Conservation (phyloP, 1,140 invertebrate genomes). For the Leptestheria dahalacensis region DNA sequence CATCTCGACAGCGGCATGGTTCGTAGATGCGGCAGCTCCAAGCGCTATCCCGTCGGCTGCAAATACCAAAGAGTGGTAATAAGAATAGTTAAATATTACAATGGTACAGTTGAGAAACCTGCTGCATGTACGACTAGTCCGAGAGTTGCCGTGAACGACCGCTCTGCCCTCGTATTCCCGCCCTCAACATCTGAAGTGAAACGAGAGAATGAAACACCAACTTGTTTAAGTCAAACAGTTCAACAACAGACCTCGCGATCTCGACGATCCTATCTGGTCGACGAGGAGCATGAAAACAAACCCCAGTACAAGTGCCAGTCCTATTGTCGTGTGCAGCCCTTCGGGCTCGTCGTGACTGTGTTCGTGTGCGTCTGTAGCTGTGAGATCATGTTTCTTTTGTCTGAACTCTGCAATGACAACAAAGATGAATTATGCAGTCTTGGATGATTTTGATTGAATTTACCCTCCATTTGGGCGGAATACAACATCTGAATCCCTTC, state of each 20-base stretch:
- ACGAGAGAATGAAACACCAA: too few relatives aligned
- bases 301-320: conserved; percentile 58
- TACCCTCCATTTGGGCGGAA: conserved; percentile 22
- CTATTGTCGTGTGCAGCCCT: conserved; percentile 46
- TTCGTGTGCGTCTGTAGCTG: conserved; percentile 10
- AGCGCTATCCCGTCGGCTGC: conserved; percentile 89
- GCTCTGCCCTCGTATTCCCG: conserved; percentile 44
- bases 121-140: conserved; percentile 95
- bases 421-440: background rate
- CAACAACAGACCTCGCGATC: conserved; percentile 21
- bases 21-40: conserved; percentile 87
- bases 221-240: too few relatives aligned
- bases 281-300: conserved; percentile 97
- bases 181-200: conserved; percentile 37
- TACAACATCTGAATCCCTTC: conserved; percentile 84
- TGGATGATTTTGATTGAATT: background rate
- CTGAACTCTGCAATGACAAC: conserved; percentile 3
- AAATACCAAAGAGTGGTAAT: conserved; percentile 17
- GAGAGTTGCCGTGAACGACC: conserved; percentile 77
- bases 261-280: conserved; percentile 50
- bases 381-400: conserved; percentile 5
- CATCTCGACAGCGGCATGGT: conserved; percentile 87
- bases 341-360: conserved; percentile 13
- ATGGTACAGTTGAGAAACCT: conserved; percentile 29
- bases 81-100: conserved; percentile 2